Percentiles rank a stretch among this genome's conserved stretches.
These are phyloP conservation scores for Atherix ibis DNA, from an alignment of 2,888 invertebrate species.

Conservation along the genomic window DNA sequence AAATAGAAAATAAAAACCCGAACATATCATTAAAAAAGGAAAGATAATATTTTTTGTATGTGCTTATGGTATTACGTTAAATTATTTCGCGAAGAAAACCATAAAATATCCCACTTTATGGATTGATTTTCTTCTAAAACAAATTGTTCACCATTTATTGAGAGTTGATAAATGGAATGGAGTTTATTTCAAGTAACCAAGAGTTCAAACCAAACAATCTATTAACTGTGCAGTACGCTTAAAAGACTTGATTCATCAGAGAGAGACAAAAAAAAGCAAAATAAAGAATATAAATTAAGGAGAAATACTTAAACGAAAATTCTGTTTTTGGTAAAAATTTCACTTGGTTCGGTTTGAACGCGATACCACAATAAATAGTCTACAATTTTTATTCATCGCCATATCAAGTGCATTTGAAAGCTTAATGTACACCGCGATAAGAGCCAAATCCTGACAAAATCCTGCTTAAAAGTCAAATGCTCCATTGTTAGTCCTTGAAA, in stretches of 20 bases:
- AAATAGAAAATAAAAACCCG: too few species aligned
- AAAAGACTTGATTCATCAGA: not conserved
- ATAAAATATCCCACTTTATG: too few species aligned
- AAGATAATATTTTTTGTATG: too few species aligned
- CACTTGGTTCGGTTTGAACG: conserved; percentile 8
- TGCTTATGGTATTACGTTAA: too few species aligned
- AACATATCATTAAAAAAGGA: too few species aligned
- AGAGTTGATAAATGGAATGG: not conserved
- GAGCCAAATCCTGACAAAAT: not conserved
- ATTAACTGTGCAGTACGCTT: conserved; percentile 7
- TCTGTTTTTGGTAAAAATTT: conserved; percentile 8
- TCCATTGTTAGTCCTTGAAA: too few species aligned
- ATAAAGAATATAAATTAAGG: not conserved
- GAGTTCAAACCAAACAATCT: conserved; percentile 9
- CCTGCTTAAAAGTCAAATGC: too few species aligned
- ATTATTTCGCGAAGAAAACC: too few species aligned
- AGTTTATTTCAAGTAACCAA: conserved; percentile 9
- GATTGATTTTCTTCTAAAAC: conserved; percentile 8
- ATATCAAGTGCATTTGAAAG: conserved; percentile 6
- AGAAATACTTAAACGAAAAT: conserved; percentile 1
- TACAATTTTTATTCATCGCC: conserved; percentile 10
- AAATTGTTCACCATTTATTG: conserved; percentile 9
- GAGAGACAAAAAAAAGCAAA: not conserved
- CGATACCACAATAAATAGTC: conserved; percentile 9
- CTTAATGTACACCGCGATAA: not conserved